These are phyloP conservation scores for Theonella swinhoei DNA, from an alignment of 37 sponge, comb jelly and placozoan genomes.

Conservation along the genomic window DNA sequence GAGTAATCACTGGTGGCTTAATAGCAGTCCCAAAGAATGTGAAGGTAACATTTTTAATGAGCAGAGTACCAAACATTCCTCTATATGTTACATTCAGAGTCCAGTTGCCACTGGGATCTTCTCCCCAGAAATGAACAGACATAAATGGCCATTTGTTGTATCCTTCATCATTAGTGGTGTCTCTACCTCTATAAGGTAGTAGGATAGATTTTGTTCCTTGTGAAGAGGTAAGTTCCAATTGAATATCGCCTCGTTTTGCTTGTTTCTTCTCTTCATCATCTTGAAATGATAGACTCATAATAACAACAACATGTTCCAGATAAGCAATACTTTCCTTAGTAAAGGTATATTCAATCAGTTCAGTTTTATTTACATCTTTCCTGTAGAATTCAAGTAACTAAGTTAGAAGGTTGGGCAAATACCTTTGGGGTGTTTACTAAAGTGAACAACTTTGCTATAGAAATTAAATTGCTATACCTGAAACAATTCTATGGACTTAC, in stretches of 20 bases:
- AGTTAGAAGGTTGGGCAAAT: too few relatives aligned
- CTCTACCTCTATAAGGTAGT: not conserved
- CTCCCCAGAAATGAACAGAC: not conserved
- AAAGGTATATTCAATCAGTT: too few relatives aligned
- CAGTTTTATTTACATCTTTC: too few relatives aligned
- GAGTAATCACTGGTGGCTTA: too few relatives aligned
- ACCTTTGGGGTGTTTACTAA: too few relatives aligned
- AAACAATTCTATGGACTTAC: too few relatives aligned
- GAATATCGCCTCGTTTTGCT: not conserved
- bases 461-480: too few relatives aligned
- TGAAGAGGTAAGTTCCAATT: not conserved
- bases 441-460: too few relatives aligned
- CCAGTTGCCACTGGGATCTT: not conserved
- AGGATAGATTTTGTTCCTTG: not conserved
- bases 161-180: not conserved
- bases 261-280: not conserved
- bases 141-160: not conserved
- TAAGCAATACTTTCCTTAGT: not conserved
- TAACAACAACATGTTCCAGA: not conserved
- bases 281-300: not conserved
- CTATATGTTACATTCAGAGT: not conserved
- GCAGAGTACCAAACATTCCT: not conserved
- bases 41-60: not conserved
- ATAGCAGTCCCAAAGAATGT: not conserved
- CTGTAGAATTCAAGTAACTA: too few relatives aligned